phyloP scores from a whole-genome alignment of 2,888 invertebrate genomes.

The Cataglyphis albicans region DNA sequence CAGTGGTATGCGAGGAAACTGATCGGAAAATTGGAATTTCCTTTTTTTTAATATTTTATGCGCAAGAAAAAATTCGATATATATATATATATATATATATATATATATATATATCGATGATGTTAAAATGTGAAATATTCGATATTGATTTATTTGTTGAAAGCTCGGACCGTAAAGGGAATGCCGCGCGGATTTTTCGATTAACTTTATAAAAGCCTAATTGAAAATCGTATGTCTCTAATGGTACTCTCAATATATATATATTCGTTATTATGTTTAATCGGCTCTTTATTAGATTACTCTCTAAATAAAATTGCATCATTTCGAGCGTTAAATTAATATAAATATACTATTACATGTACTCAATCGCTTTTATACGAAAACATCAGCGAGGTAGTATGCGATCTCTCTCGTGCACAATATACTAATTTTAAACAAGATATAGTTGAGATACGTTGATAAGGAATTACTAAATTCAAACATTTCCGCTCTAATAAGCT shows the following conservation, averaged over 20 bases:
- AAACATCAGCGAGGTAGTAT: not conserved
- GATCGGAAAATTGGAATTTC: not conserved
- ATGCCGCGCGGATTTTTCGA: not conserved
- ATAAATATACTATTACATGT: not conserved
- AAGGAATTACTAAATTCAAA: not conserved
- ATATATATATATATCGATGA: not conserved
- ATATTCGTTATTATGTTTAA: not conserved
- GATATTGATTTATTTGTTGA: not conserved
- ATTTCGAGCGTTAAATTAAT: conserved; percentile 32
- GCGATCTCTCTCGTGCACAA: not conserved
- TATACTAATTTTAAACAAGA: not conserved
- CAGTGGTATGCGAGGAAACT: not conserved
- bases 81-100: too few species aligned
- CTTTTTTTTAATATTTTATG: not conserved
- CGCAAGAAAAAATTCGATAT: not conserved
- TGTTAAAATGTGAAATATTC: not conserved
- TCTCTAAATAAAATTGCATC: conserved; percentile 2
- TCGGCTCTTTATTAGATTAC: not conserved
- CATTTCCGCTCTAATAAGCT: not conserved
- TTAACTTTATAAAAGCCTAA: not conserved
- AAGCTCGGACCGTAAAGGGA: not conserved
- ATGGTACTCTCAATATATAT: not conserved
- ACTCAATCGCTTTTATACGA: not conserved
- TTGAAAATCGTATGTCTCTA: not conserved
- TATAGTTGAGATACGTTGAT: not conserved